phyloP scores from a whole-genome alignment of 2,888 invertebrate species.

The Candidula unifasciata region DNA sequence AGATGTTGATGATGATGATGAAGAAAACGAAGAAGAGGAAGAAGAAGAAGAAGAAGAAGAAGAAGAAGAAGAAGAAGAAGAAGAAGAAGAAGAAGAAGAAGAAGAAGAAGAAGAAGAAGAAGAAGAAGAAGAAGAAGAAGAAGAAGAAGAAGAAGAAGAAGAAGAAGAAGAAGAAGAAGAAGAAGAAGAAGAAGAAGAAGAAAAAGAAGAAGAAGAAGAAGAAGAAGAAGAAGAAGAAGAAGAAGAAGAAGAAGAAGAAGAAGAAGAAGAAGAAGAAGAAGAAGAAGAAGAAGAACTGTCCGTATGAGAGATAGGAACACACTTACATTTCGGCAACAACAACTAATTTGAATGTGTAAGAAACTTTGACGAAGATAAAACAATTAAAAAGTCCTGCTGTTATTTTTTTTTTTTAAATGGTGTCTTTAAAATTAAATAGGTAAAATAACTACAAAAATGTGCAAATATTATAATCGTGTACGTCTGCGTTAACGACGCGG shows the following conservation, averaged over 20 bases:
- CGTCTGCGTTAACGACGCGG: no score
- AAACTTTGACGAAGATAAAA: no score
- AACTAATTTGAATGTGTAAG: no score
- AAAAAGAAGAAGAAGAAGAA: background rate
- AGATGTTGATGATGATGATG: background rate
- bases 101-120: background rate
- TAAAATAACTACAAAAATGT: no score
- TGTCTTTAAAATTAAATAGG: no score
- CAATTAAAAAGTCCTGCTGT: no score
- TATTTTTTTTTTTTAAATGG: no score
- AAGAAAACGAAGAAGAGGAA: background rate
- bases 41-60: background rate
- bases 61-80: background rate
- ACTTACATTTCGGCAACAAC: no score
- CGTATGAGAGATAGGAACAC: background rate
- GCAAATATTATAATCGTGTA: no score
- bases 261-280: background rate
- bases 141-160: no score
- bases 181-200: background rate
- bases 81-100: background rate
- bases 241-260: background rate
- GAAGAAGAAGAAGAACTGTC: background rate
- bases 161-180: no score
- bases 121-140: no score
- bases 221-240: background rate